A percentile compares a stretch with the other conserved stretches of the same genome.
These are phyloP conservation scores for Drosophila algonquin DNA, from an alignment of 2,888 invertebrate species.

Conservation along the genomic window DNA sequence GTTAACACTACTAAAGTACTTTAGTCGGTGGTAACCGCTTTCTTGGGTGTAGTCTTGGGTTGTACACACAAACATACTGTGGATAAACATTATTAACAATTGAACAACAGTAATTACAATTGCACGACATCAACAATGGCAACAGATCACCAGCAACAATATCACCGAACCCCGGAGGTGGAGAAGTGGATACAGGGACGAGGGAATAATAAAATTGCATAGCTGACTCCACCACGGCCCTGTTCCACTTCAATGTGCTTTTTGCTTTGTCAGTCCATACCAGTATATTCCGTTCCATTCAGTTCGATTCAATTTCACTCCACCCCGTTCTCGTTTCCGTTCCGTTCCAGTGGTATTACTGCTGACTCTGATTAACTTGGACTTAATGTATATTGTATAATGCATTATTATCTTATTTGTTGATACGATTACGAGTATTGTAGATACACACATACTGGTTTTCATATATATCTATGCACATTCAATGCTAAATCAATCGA, in stretches of 20 bases:
- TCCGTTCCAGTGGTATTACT: background rate
- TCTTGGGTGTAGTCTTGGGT: conserved; percentile 42
- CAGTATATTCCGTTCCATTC: background rate
- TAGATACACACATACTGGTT: conserved; percentile 9
- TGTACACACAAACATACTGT: conserved; percentile 38
- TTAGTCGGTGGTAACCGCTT: conserved; percentile 72
- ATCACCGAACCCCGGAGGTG: conserved; percentile 24
- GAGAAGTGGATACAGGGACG: background rate
- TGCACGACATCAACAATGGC: conserved; percentile 64
- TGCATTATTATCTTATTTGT: conserved; percentile 31
- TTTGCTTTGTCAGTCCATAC: background rate
- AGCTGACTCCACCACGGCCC: background rate
- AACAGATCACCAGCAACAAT: conserved; percentile 62
- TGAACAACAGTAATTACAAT: conserved; percentile 66
- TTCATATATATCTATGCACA: conserved; percentile 41
- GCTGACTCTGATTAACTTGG: background rate
- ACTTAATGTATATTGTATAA: conserved; percentile 1
- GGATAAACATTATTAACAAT: conserved; percentile 52
- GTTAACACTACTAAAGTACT: conserved; percentile 60
- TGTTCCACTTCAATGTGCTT: background rate
- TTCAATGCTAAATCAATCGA: conserved; percentile 53
- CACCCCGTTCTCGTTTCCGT: background rate
- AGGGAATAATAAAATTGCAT: background rate
- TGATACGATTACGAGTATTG: background rate
- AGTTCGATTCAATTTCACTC: background rate